phyloP scores from a whole-genome alignment of 1,140 invertebrate species.

The Hesperophylax magnus region DNA sequence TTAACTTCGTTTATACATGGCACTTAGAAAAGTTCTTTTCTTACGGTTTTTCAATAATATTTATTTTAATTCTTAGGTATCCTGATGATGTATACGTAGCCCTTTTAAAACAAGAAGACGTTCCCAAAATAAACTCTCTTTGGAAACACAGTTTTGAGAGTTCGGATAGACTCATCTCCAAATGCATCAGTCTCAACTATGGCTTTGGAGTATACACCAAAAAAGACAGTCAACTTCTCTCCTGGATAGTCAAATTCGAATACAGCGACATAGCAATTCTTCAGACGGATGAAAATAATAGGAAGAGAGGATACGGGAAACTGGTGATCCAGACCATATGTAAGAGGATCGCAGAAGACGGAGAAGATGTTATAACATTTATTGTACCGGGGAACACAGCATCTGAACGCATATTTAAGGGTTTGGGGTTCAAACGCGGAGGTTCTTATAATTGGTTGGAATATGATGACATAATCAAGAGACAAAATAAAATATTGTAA shows the following conservation, averaged over 20 bases:
- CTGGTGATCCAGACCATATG: constrained; percentile 57
- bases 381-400: constrained; percentile 57
- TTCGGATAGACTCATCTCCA: constrained; percentile 57
- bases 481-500: not conserved
- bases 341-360: constrained; percentile 59
- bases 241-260: constrained; percentile 60
- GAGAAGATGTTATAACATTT: constrained; percentile 56
- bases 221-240: constrained; percentile 53
- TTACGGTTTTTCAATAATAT: too few relatives aligned
- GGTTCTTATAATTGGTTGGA: constrained; percentile 47
- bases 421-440: constrained; percentile 57
- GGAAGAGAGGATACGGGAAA: constrained; percentile 59
- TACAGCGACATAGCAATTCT: constrained; percentile 59
- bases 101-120: constrained; percentile 54
- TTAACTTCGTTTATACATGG: too few relatives aligned
- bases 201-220: constrained; percentile 60
- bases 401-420: constrained; percentile 58
- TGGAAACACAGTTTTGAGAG: constrained; percentile 60
- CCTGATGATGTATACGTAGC: constrained; percentile 57
- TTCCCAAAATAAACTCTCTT: constrained; percentile 52
- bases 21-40: too few relatives aligned
- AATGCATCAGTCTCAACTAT: constrained; percentile 59
- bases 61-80: not conserved
- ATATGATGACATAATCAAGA: constrained; percentile 12
- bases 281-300: constrained; percentile 59